Evolutionary conservation across 30 jellyfish, hydroid and myxozoan genomes (phyloP), one percentile per base, ranked within the genome.

Genomic region (Haliclystus octoradiatus): DNA sequence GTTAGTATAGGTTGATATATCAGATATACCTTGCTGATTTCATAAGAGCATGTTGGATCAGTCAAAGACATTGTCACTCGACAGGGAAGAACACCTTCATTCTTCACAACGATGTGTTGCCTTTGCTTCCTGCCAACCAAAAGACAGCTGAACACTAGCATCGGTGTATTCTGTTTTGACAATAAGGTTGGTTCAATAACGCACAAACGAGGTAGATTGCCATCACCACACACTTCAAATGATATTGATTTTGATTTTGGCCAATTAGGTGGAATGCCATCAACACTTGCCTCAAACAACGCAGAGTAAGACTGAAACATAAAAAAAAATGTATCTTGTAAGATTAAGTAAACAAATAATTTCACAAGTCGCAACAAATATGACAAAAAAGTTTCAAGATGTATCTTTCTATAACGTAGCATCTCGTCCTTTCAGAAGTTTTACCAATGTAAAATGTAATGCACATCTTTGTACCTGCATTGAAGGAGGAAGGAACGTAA

Each of bases 391-490:
- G n/a, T n/a, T n/a, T n/a, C n/a, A n/a, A n/a, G n/a, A n/a, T n/a
- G n/a, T n/a, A n/a, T n/a, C n/a, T n/a, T n/a, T n/a, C n/a, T n/a
- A n/a, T n/a, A n/a, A n/a, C n/a, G n/a, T n/a, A n/a, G n/a, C n/a
- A n/a, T n/a, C n/a, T n/a, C n/a, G n/a, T n/a, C n/a, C n/a, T n/a
- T n/a, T n/a, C n/a, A n/a, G n/a, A n/a, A n/a, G n/a, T n/a, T n/a
- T n/a, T n/a, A n/a, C n/a, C n/a, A n/a, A n/a, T n/a, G n/a, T n/a
- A n/a, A n/a, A n/a, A n/a, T n/a, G n/a, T n/a, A n/a, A n/a, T n/a
- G n/a, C n/a, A n/a, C n/a, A n/a, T n/a, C n/a, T n/a, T n/a, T 35
- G 25, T 50, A 87, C 97, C 94, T 87, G 97, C 94, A 87, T 87
- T 0, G 97, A 80, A 47, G 88, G 82, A 13, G 97, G 97, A 33